These are phyloP conservation scores for Cariama cristata DNA, from an alignment of 2,113 vertebrate genomes.

Conservation along the genomic window DNA sequence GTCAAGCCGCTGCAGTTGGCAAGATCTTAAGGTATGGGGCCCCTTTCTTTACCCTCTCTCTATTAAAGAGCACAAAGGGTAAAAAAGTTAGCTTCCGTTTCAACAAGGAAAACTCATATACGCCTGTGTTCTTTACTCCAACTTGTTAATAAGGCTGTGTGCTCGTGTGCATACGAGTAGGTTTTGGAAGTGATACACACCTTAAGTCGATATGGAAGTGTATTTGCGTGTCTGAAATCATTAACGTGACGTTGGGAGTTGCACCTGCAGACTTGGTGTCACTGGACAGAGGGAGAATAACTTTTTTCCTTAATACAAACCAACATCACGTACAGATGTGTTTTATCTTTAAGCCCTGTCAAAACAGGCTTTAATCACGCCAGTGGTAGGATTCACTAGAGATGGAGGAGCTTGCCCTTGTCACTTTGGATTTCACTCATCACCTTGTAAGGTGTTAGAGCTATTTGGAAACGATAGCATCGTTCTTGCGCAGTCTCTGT, in stretches of 20 bases:
- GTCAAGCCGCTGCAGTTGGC: constrained; percentile 98
- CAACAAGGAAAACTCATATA: not conserved
- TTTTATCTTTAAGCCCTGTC: not conserved
- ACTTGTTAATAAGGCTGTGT: not conserved
- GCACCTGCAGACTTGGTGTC: not conserved
- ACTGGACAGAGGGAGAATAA: not conserved
- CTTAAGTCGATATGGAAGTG: not conserved
- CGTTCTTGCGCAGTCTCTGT: not conserved
- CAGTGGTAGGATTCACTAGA: not conserved
- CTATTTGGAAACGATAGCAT: not conserved
- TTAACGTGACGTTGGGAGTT: not conserved
- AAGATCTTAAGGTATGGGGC: constrained; percentile 92
- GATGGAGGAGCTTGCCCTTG: not conserved
- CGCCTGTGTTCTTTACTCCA: not conserved
- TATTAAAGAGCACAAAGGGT: constrained; percentile 14
- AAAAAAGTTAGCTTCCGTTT: not conserved
- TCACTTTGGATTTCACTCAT: not conserved
- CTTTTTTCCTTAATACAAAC: not conserved
- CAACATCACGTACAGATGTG: not conserved
- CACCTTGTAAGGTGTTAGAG: not conserved
- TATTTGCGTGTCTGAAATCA: not conserved
- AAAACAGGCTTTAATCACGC: not conserved
- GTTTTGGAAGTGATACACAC: not conserved
- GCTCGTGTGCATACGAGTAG: not conserved
- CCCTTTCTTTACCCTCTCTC: constrained; percentile 50